Evolutionary conservation across 1,140 invertebrate species (phyloP), one percentile per base, ranked within the genome.

Genomic region (Saccostrea echinata): DNA sequence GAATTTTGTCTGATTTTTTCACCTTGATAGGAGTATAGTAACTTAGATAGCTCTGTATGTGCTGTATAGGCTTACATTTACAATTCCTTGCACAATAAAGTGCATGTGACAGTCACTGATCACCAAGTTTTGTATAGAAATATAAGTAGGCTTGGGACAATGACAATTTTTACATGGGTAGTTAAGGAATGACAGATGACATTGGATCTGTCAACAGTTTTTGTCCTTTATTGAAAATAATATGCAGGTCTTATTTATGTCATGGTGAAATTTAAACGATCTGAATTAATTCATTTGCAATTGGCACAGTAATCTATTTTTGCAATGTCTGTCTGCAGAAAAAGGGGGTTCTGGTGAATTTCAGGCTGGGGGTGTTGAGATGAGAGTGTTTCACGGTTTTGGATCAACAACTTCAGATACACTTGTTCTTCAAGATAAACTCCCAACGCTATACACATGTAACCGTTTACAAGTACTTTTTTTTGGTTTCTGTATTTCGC

Each of bases 391-490:
- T 76, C 68, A 33, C 68, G 27, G 68, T 30, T 76, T 30, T 12
- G 68, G 68, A 30, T 76, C 68, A 76, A 18, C 24, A 76, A 76
- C 68, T 76, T 76, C 68, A 76, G 68, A 76, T 76, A 76, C 68
- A 76, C 68, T 76, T 76, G 68, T 76, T 76, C 27, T 11, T 30
- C 27, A 33, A 76, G 27, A 30, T 30, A 30, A 76, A 76, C 13
- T n/a, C n/a, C 68, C 8, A 76, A 76, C 12, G 68, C 68, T 76
- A 13, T 76, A 76, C 68, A 76, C 68, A 76, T 76, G 68, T 76
- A 76, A 33, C 68, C 16, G 27, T 76, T 30, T 76, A 76, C 68
- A 61, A 61, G 55, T 61, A 76, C 68, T 16, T 12, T 12, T 27
- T 30, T 33, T 76, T 27, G 68, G 11, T 16, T 76, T 76, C 24